Evolutionary conservation across 2,797 vertebrate genomes (phyloP).

Genomic region (Pristis pectinata): DNA sequence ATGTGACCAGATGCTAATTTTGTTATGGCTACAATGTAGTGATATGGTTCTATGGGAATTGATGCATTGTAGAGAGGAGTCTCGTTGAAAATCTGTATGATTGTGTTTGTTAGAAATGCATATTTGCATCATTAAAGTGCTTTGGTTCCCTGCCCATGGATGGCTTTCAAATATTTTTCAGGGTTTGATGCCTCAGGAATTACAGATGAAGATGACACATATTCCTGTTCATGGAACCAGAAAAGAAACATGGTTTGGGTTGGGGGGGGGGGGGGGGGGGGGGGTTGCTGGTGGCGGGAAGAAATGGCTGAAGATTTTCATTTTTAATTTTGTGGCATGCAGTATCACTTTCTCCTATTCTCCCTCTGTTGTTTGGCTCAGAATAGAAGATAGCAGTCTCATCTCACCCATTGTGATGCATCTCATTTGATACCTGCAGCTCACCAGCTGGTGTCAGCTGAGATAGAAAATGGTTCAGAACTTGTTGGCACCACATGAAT

Average conservation of each 20-base stretch:
- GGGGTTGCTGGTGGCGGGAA: too few relatives aligned
- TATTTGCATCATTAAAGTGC: background rate
- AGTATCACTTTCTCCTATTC: too few relatives aligned
- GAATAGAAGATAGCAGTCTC: too few relatives aligned
- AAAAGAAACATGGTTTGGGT: background rate
- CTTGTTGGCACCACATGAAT: background rate
- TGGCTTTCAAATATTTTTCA: background rate
- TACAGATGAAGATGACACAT: background rate
- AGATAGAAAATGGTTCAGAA: background rate
- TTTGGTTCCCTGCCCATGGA: background rate
- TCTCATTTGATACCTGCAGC: background rate
- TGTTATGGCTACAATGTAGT: background rate
- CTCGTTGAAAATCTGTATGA: background rate
- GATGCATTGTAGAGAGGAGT: background rate
- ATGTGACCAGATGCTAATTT: background rate
- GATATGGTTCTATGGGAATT: background rate
- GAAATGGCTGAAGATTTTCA: background rate
- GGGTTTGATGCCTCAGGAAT: background rate
- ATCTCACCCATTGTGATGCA: too few relatives aligned
- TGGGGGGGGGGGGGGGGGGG: too few relatives aligned
- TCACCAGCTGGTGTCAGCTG: background rate
- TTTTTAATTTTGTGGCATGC: background rate
- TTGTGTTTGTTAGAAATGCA: background rate
- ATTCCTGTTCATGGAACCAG: background rate
- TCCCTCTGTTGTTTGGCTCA: too few relatives aligned